Percentiles rank a stretch among this genome's conserved stretches.
Evolutionary conservation across 2,888 invertebrate genomes (phyloP).

Genomic region (Epicampocera succincta): DNA sequence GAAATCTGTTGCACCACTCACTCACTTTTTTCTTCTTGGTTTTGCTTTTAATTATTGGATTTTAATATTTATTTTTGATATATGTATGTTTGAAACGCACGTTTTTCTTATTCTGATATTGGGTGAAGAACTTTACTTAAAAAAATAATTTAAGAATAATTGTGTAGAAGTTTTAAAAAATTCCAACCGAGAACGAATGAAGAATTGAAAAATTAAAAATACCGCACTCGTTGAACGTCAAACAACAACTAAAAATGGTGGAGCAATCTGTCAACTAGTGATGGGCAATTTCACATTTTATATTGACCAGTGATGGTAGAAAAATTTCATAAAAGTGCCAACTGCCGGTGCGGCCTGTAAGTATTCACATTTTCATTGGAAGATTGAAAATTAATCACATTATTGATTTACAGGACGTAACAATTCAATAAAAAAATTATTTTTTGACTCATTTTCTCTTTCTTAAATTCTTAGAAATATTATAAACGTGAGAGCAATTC

Average conservation of each 20-base stretch:
- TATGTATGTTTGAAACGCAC: slow-evolving; percentile 28
- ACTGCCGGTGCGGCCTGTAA: no score
- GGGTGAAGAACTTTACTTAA: slow-evolving; percentile 36
- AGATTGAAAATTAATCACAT: no score
- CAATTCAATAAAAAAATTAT: no score
- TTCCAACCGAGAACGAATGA: slow-evolving; percentile 71
- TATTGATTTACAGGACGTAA: no score
- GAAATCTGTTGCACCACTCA: slow-evolving; percentile 68
- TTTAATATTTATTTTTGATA: slow-evolving; percentile 7
- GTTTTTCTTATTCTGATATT: slow-evolving; percentile 25
- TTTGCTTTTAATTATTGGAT: slow-evolving; percentile 35
- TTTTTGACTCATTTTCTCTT: no score
- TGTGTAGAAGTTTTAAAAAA: slow-evolving; percentile 61
- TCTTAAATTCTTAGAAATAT: no score
- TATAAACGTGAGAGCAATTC: no score
- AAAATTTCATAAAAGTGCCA: background rate
- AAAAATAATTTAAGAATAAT: slow-evolving; percentile 53
- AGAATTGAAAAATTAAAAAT: slow-evolving; percentile 65
- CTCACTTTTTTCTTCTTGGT: slow-evolving; percentile 44
- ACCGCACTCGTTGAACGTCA: slow-evolving; percentile 67
- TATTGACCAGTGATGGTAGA: slow-evolving; percentile 19
- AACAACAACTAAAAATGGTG: slow-evolving; percentile 67
- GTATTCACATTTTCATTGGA: no score
- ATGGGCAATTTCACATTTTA: background rate
- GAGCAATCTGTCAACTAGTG: slow-evolving; percentile 39